Evolutionary conservation across 2,797 vertebrate species (phyloP), one percentile per base, ranked within the genome.

Genomic region (Leptoclinus maculatus): DNA sequence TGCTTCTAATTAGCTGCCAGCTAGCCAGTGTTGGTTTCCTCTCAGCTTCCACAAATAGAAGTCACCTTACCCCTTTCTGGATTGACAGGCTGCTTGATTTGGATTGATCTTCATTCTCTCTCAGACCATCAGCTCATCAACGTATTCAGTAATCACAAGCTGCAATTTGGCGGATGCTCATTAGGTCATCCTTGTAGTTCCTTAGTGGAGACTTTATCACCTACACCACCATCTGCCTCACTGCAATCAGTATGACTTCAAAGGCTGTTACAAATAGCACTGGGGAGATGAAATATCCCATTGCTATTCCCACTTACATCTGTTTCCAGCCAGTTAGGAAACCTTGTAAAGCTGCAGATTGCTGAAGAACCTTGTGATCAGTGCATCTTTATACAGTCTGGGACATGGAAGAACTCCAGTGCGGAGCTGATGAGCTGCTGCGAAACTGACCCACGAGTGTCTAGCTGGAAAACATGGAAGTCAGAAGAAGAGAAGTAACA

Each of bases 211-310:
- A 57, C 41, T 81, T 56, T 66, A 54, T 76, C 77, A 49, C 60
- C 41, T 27, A 39, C 66, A 36, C 21, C 38, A 57, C 74, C 76
- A 80, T 88, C 71, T 79, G 75, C 64, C 51, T 51, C 0, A 11
- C 78, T 74, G 45, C 74, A 83, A 89, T 89, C 75, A 79, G 70
- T n/a, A 53, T 12, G 57, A 82, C 74, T 86, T 86, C 66, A 86
- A 87, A 87, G 79, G 25, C 78, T 71, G 45, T 51, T 54, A 71
- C 49, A 72, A 60, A 69, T 51, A 64, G 58, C 74, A 58, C 49
- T 13, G 58, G 57, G 69, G 74, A 81, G 59, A 80, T 71, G 47
- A 79, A 81, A 79, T 12, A 64, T 72, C 59, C 47, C 62, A 60
- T 0, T 66, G 68, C 67, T 69, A 45, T 79, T 82, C 68, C 38